These are phyloP conservation scores for Auanema freiburgensis DNA, from an alignment of 2,888 invertebrate genomes.

Conservation along the genomic window DNA sequence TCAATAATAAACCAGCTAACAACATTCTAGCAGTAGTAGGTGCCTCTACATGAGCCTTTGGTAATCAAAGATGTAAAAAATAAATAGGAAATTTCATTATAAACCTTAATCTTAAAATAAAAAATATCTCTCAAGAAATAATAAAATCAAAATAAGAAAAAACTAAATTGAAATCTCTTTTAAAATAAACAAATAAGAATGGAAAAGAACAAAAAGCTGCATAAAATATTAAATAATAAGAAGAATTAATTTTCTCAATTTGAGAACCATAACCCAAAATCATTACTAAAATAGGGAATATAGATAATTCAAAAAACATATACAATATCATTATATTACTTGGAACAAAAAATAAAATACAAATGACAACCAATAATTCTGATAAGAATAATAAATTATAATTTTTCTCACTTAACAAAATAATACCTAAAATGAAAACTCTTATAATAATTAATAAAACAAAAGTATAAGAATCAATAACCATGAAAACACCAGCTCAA, in stretches of 20 bases:
- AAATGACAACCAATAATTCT: constrained; percentile 37
- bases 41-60: constrained; percentile 54
- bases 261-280: constrained; percentile 49
- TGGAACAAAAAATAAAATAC: constrained; percentile 49
- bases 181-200: constrained; percentile 48
- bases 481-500: constrained; percentile 75
- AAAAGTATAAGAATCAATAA: constrained; percentile 40
- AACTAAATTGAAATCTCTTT: constrained; percentile 31
- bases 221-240: constrained; percentile 53
- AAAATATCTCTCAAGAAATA: constrained; percentile 44
- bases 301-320: constrained; percentile 52
- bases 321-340: constrained; percentile 48
- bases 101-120: constrained; percentile 45
- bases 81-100: constrained; percentile 47
- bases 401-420: constrained; percentile 43
- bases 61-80: constrained; percentile 71
- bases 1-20: constrained; percentile 48
- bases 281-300: constrained; percentile 51
- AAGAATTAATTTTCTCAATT: constrained; percentile 53
- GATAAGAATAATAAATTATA: constrained; percentile 39
- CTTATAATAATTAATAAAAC: constrained; percentile 44
- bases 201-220: constrained; percentile 52
- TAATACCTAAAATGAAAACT: constrained; percentile 46
- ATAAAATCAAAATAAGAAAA: constrained; percentile 44
- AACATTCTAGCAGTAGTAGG: constrained; percentile 54